phyloP scores from a whole-genome alignment of 2,113 vertebrate species.

The Penelope pileata region DNA sequence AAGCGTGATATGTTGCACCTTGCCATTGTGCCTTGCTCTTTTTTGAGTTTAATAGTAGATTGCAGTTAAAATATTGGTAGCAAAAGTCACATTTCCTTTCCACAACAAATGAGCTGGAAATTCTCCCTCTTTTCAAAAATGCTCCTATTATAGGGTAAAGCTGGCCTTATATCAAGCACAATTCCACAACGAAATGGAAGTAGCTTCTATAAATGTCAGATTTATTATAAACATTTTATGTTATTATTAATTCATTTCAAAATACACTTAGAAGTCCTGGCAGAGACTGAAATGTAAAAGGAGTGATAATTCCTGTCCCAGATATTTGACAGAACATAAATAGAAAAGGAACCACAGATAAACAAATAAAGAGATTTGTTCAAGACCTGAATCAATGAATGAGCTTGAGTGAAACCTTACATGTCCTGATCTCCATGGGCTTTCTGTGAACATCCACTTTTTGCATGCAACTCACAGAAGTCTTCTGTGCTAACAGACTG shows the following conservation, averaged over 20 bases:
- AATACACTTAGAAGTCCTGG: neutral
- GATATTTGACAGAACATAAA: neutral
- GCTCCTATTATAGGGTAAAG: neutral
- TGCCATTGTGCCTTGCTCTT: neutral
- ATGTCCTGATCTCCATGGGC: neutral
- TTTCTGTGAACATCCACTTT: neutral
- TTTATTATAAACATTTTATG: neutral
- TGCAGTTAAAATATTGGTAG: neutral
- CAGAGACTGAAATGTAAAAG: neutral
- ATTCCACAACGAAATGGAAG: neutral
- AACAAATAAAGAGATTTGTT: neutral
- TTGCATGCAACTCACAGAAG: neutral
- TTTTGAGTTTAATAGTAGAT: neutral
- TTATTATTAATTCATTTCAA: constrained; percentile 33
- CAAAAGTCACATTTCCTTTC: neutral
- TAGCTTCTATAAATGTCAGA: neutral
- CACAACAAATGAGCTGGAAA: neutral
- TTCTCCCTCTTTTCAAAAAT: neutral
- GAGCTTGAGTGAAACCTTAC: neutral
- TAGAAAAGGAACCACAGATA: neutral
- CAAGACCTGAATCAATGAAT: neutral
- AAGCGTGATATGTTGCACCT: neutral
- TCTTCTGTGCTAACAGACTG: neutral
- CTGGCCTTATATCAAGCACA: neutral
- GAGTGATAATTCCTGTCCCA: neutral